These are phyloP conservation scores for Listronotus bonariensis DNA, from an alignment of 1,140 invertebrate species.

Conservation along the genomic window DNA sequence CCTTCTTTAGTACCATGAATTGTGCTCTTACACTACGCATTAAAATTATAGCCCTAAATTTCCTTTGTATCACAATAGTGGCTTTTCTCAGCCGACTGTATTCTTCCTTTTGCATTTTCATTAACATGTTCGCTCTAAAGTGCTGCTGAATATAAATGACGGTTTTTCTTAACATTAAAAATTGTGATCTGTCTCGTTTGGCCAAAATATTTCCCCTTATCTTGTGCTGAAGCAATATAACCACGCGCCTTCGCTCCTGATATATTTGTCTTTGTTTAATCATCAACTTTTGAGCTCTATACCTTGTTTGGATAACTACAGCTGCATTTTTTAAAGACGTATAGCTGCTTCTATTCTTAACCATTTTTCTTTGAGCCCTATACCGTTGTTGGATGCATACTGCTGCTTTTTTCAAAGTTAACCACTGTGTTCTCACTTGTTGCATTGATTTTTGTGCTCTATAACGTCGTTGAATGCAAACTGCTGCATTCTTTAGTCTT, in stretches of 20 bases:
- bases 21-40: conserved; percentile 47
- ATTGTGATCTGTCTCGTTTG: conserved; percentile 20
- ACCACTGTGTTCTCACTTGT: conserved; percentile 37
- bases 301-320: conserved; percentile 44
- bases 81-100: conserved; percentile 35
- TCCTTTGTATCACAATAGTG: conserved; percentile 44
- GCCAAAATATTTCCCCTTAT: conserved; percentile 44
- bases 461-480: conserved; percentile 58
- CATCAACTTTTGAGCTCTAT: conserved; percentile 44
- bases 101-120: conserved; percentile 43
- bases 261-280: conserved; percentile 44
- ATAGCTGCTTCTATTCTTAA: conserved; percentile 29
- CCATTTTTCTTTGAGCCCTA: conserved; percentile 46
- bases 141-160: conserved; percentile 41
- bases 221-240: conserved; percentile 52
- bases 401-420: conserved; percentile 48
- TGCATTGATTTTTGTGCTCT: conserved; percentile 49
- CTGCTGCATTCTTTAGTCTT: conserved; percentile 50
- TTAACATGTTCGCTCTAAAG: conserved; percentile 51
- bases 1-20: conserved; percentile 51
- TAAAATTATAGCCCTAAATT: conserved; percentile 54
- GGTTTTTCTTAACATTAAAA: conserved; percentile 33
- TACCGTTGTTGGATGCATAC: conserved; percentile 48
- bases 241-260: conserved; percentile 44
- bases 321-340: conserved; percentile 38